Evolutionary conservation across 1,140 invertebrate genomes (phyloP), one percentile per base, ranked within the genome.

Genomic region (Eriocheir sinensis): DNA sequence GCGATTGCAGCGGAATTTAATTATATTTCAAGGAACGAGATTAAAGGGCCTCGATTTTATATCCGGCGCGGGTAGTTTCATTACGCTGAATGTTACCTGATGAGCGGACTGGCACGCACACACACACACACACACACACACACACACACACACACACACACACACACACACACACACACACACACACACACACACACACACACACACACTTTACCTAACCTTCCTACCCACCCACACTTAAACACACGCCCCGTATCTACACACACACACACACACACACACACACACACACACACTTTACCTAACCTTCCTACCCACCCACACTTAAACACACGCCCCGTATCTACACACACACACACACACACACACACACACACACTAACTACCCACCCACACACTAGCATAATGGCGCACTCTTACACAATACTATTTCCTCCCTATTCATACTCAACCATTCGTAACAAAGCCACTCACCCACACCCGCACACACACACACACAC

Each of bases 121-220:
- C 83, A 86, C 83, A 41, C 83, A 86, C 81, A 86, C 83, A 86
- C 83, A 41, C 83, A 86, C 83, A 86, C 83, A 86, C 83, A 41
- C 83, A 86, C 83, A 86, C 83, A 36, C 83, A 41, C 81, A 83
- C 81, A 83, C 81, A 83, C 81, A 38, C 81, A 83, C 81, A 83
- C 81, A 83, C 81, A 53, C 48, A 53, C 48, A 53, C 48, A 53
- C 48, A 53, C 48, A 53, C 48, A 53, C 48, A 48, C 15, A 15
- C 44, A 48, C 44, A 48, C 44, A 15, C 44, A 15, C 44, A 8
- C 4, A 48, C 44, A 48, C 44, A 48, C 44, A 48, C 44, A 48
- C 15, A 8, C 4, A 15, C 44, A 48, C 44, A 72, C n/a, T n/a
- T n/a, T n/a, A n/a, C n/a, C n/a, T n/a, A n/a, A n/a, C n/a, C n/a